Evolutionary conservation across 2,888 invertebrate genomes (phyloP).

Genomic region (Pseudanteris insignis): DNA sequence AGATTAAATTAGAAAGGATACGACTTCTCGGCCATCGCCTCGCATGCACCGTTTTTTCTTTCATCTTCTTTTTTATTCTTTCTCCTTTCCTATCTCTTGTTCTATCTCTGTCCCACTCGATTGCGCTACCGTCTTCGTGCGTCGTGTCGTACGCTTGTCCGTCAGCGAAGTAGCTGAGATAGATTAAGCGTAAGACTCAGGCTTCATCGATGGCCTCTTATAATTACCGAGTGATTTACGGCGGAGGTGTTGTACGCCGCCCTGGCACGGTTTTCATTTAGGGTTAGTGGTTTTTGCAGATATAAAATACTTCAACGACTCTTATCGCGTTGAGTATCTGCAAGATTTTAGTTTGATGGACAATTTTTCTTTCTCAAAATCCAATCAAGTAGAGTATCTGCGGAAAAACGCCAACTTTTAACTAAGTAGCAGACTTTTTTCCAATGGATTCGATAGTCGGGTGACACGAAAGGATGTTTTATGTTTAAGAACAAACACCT

Average conservation of each 20-base stretch:
- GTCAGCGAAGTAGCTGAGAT: constrained; percentile 50
- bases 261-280: constrained; percentile 21
- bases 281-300: constrained; percentile 31
- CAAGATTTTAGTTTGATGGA: constrained; percentile 42
- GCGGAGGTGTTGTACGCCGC: constrained; percentile 37
- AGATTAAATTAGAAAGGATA: constrained; percentile 67
- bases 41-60: constrained; percentile 18
- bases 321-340: constrained; percentile 17
- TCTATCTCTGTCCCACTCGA: constrained; percentile 26
- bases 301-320: constrained; percentile 16
- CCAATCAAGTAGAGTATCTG: constrained; percentile 38
- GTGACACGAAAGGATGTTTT: background rate
- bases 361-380: constrained; percentile 37
- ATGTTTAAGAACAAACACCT: no score
- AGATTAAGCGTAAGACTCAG: constrained; percentile 56
- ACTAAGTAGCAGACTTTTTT: constrained; percentile 18
- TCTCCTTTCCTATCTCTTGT: no score
- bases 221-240: constrained; percentile 60
- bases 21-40: constrained; percentile 55
- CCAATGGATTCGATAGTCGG: constrained; percentile 3
- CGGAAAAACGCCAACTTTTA: constrained; percentile 24
- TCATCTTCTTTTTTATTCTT: no score
- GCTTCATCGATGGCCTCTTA: constrained; percentile 52
- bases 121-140: constrained; percentile 18
- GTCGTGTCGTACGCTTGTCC: constrained; percentile 5